A percentile compares a stretch with the other conserved stretches of the same genome.
Conservation (phyloP, 2,888 invertebrate genomes). For the Digitonthophagus gazella region DNA sequence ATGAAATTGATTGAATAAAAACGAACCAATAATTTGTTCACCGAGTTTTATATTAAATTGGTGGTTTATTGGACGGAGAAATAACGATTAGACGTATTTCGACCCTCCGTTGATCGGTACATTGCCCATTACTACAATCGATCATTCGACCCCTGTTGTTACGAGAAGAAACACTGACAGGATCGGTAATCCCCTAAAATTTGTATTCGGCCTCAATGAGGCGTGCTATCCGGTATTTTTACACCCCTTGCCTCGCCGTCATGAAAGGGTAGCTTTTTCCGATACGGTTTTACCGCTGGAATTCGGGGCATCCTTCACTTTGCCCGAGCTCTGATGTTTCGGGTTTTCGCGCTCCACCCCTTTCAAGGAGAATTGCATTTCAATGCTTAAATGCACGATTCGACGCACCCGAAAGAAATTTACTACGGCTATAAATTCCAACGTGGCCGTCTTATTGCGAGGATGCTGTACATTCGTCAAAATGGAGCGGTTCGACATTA, state of each 20-base stretch:
- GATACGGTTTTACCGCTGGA: neutral
- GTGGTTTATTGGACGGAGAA: too few species aligned
- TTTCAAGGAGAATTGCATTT: neutral
- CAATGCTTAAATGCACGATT: neutral
- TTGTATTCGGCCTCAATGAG: slow-evolving; percentile 8
- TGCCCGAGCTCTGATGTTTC: neutral
- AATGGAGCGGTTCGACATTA: neutral
- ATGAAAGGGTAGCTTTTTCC: neutral
- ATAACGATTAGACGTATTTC: neutral
- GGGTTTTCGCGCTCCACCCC: neutral
- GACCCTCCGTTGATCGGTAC: slow-evolving; percentile 3
- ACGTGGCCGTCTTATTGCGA: neutral
- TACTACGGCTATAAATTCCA: neutral
- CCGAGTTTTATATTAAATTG: too few species aligned
- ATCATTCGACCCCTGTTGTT: slow-evolving; percentile 2
- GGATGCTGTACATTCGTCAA: neutral
- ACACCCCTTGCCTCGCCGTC: neutral
- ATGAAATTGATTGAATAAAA: neutral
- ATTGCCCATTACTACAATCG: slow-evolving; percentile 1
- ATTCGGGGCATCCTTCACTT: neutral
- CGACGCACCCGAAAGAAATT: neutral
- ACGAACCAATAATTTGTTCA: neutral
- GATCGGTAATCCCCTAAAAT: slow-evolving; percentile 6
- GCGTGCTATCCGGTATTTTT: neutral
- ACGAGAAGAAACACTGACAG: slow-evolving; percentile 12